Evolutionary conservation across 1,140 invertebrate genomes (phyloP).

Genomic region (Lordiphosa clarofinis): DNA sequence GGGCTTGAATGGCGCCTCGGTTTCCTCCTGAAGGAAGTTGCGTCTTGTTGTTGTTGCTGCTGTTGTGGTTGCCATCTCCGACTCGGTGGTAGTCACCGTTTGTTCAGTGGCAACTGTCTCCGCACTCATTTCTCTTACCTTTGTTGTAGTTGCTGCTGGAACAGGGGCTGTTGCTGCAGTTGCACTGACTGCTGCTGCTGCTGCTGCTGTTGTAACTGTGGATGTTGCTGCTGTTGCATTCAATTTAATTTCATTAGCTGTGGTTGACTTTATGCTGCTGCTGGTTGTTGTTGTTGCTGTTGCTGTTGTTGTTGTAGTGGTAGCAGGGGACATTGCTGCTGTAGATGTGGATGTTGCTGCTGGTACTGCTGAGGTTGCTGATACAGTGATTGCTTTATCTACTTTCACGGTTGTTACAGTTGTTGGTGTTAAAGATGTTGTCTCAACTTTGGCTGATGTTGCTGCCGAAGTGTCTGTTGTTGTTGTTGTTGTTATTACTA

Average conservation of each 20-base stretch:
- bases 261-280: slow-evolving; percentile 19
- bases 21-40: slow-evolving; percentile 74
- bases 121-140: not conserved
- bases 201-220: slow-evolving; percentile 13
- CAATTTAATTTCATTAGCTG: slow-evolving; percentile 38
- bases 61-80: not conserved
- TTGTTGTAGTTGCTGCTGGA: slow-evolving; percentile 11
- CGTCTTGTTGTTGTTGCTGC: slow-evolving; percentile 49
- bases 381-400: slow-evolving; percentile 10
- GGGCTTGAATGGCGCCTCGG: slow-evolving; percentile 75
- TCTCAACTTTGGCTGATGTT: slow-evolving; percentile 7
- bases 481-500: slow-evolving; percentile 9
- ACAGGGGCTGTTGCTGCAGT: not conserved
- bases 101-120: not conserved
- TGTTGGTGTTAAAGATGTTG: slow-evolving; percentile 9
- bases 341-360: slow-evolving; percentile 13
- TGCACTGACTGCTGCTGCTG: slow-evolving; percentile 10
- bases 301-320: slow-evolving; percentile 15
- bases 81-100: not conserved
- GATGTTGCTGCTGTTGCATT: slow-evolving; percentile 28
- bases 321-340: slow-evolving; percentile 11
- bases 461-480: slow-evolving; percentile 8
- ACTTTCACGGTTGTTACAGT: slow-evolving; percentile 16
- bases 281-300: slow-evolving; percentile 13
- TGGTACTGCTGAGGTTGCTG: slow-evolving; percentile 10